Evolutionary conservation across 2,888 invertebrate species (phyloP).

Genomic region (Drosophila helvetica): DNA sequence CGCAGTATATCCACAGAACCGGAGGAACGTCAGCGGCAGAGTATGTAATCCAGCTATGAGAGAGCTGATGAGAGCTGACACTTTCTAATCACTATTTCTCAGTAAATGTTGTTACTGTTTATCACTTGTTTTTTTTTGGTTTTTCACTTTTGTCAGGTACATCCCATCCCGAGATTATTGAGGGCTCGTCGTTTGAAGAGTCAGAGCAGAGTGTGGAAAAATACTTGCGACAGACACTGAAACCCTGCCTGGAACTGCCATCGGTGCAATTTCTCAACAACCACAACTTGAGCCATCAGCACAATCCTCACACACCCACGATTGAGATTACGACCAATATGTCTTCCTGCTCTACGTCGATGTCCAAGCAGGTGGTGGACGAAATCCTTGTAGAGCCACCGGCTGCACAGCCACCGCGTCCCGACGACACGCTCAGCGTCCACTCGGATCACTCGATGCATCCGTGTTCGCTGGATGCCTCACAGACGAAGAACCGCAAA

Average conservation of each 20-base stretch:
- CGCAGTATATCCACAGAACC: conserved; percentile 80
- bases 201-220: conserved; percentile 82
- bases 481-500: conserved; percentile 69
- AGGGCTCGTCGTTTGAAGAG: conserved; percentile 82
- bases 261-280: conserved; percentile 67
- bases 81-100: not conserved
- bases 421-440: conserved; percentile 79
- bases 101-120: not conserved
- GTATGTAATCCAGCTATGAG: conserved; percentile 47
- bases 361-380: conserved; percentile 60
- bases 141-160: conserved; percentile 44
- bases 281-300: conserved; percentile 65
- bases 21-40: conserved; percentile 77
- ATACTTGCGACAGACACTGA: conserved; percentile 80
- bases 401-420: conserved; percentile 57
- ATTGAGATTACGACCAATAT: conserved; percentile 79
- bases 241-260: conserved; percentile 81
- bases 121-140: not conserved
- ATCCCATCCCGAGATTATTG: conserved; percentile 77
- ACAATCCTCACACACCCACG: conserved; percentile 69
- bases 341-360: conserved; percentile 57
- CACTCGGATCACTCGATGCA: conserved; percentile 70
- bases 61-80: not conserved
- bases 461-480: conserved; percentile 36
- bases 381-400: conserved; percentile 80